phyloP scores from a whole-genome alignment of 1,140 invertebrate species.

The Papilio glaucus region DNA sequence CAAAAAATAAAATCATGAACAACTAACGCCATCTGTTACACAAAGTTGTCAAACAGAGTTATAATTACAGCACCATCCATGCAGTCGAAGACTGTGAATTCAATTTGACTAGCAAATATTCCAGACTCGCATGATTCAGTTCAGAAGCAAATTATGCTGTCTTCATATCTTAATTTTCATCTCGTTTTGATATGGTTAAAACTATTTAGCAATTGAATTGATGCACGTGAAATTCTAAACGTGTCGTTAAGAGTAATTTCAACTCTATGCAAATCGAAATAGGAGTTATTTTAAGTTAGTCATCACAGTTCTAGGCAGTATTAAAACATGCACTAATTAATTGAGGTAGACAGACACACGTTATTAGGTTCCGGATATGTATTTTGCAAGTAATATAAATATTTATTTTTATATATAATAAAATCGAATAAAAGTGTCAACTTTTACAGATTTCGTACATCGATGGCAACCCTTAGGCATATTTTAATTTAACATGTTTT shows the following conservation, averaged over 20 bases:
- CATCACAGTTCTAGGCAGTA: too few relatives aligned
- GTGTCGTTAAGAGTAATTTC: not conserved
- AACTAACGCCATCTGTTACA: conserved; percentile 23
- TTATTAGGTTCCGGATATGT: too few relatives aligned
- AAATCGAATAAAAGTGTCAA: too few relatives aligned
- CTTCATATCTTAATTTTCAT: conserved; percentile 11
- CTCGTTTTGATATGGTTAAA: not conserved
- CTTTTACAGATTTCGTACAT: not conserved
- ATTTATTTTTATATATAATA: too few relatives aligned
- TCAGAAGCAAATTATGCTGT: conserved; percentile 5
- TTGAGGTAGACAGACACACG: too few relatives aligned
- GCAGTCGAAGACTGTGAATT: not conserved
- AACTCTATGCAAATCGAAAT: too few relatives aligned
- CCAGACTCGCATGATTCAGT: not conserved
- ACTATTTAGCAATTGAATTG: not conserved
- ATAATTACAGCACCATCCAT: not conserved
- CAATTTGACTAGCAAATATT: not conserved
- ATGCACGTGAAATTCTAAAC: not conserved
- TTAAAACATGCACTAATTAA: too few relatives aligned
- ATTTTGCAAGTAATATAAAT: too few relatives aligned
- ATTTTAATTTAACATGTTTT: conserved; percentile 6
- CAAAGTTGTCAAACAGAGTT: not conserved
- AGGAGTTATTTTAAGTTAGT: too few relatives aligned
- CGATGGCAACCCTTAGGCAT: not conserved
- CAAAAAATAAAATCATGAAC: too few relatives aligned